Base-by-base conservation (phyloP, 2,113 vertebrate genomes). In the Pteronura brasiliensis region DNA sequence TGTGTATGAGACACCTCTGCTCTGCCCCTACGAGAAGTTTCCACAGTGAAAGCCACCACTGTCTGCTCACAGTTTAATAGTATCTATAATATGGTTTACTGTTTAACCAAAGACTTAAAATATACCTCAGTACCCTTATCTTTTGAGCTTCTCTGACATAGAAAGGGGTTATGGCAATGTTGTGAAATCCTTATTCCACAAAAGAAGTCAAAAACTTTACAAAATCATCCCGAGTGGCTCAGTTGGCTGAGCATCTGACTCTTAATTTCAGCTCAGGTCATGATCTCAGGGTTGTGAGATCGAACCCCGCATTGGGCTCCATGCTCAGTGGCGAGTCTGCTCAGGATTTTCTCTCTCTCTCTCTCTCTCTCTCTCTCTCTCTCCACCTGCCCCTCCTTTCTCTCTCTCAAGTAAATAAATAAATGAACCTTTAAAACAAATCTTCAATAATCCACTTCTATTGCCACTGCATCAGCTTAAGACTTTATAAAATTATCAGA, bases 131-230 rank as follows among this genome's bases (percentile, higher is more conserved):
- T 67, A 84, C 44, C 15, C 23, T 86, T 39, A 89, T 27, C 17
- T 57, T 88, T 93, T 91, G 36, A 81, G 44, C 27, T 93, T 93
- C 93, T 91, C 55, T 96, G 61, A 67, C 15, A 20, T 67, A 13
- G 4, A 87, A 91, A 85, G 69, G 2, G 11, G 1, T 18, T 77
- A 2, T 61, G 39, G 52, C 69, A 44, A 27, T 85, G 15, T 76
- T 36, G 63, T 79, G 34, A 85, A 83, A 18, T 81, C 21, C n/a
- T 92, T 65, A 21, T 79, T 92, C 15, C 44, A 77, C 42, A 15
- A 89, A 88, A 92, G 72, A 85, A 76, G 34, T 4, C 34, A 84
- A 94, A 81, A 59, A 8, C 14, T 90, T 88, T 63, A 76, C 15
- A 92, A 90, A 21, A 69, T 39, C 42, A 90, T 79, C 20, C 67